Evolutionary conservation across 2,797 vertebrate genomes (phyloP).

Genomic region (Oreochromis grahami): DNA sequence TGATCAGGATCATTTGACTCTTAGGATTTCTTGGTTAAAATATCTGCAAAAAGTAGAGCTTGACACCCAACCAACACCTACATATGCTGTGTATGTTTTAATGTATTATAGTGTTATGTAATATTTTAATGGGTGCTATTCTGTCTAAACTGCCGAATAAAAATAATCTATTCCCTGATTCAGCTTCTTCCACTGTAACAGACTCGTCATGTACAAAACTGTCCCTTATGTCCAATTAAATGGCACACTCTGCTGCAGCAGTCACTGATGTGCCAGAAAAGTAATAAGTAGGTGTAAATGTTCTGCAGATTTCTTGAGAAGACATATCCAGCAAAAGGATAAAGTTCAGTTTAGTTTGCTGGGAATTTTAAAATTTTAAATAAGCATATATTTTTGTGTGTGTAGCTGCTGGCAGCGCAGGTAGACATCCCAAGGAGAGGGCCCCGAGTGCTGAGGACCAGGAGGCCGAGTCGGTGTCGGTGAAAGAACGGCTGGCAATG

Average conservation of each 20-base stretch:
- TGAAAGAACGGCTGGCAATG: slow-evolving; percentile 89
- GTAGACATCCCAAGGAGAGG: slow-evolving; percentile 54
- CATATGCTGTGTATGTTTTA: neutral
- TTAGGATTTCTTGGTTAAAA: neutral
- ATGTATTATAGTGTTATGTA: neutral
- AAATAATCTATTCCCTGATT: neutral
- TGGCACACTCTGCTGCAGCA: neutral
- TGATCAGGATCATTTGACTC: neutral
- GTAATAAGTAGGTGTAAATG: neutral
- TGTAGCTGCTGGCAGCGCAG: slow-evolving; percentile 59
- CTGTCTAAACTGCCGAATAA: neutral
- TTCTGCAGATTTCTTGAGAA: neutral
- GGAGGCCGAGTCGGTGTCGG: slow-evolving; percentile 81
- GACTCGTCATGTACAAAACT: neutral
- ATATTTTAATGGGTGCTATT: neutral
- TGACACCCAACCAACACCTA: neutral
- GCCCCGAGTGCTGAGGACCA: slow-evolving; percentile 50
- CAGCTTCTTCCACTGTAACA: neutral
- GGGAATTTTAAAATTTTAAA: neutral
- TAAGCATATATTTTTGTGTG: neutral
- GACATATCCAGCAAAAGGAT: neutral
- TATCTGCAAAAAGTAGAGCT: neutral
- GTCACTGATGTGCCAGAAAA: neutral
- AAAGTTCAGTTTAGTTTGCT: neutral
- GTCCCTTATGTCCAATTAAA: slow-evolving; percentile 2